Evolutionary conservation across 2,888 invertebrate species (phyloP).

Genomic region (Hyalella azteca): DNA sequence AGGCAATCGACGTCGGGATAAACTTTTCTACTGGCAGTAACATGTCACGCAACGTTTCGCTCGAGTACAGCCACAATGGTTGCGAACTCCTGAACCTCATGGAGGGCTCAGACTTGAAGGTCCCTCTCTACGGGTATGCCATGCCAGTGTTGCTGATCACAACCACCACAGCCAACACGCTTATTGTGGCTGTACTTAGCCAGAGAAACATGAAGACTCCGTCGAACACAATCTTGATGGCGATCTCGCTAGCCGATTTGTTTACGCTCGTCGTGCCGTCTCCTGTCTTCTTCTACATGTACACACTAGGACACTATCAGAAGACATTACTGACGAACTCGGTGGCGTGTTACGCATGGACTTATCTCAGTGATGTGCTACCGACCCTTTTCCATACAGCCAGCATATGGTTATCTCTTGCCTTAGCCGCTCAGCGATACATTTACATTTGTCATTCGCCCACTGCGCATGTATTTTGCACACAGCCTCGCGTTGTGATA

Average conservation of each 20-base stretch:
- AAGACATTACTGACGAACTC: slow-evolving; percentile 75
- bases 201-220: slow-evolving; percentile 90
- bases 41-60: no score
- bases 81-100: slow-evolving; percentile 59
- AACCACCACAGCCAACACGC: slow-evolving; percentile 87
- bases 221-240: slow-evolving; percentile 89
- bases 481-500: slow-evolving; percentile 74
- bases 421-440: slow-evolving; percentile 89
- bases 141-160: slow-evolving; percentile 84
- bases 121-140: slow-evolving; percentile 77
- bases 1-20: no score
- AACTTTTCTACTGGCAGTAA: no score
- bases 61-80: no score
- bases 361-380: slow-evolving; percentile 69
- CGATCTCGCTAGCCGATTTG: slow-evolving; percentile 96
- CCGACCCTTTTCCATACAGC: slow-evolving; percentile 92
- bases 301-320: slow-evolving; percentile 85
- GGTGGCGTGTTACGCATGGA: slow-evolving; percentile 79
- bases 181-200: slow-evolving; percentile 87
- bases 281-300: slow-evolving; percentile 91
- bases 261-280: slow-evolving; percentile 88
- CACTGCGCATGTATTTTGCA: slow-evolving; percentile 78
- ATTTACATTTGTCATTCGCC: slow-evolving; percentile 94
- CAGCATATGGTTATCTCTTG: slow-evolving; percentile 90
- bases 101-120: slow-evolving; percentile 73